Evolutionary conservation across 1,140 invertebrate genomes (phyloP).

Genomic region (Campoletis sonorensis): DNA sequence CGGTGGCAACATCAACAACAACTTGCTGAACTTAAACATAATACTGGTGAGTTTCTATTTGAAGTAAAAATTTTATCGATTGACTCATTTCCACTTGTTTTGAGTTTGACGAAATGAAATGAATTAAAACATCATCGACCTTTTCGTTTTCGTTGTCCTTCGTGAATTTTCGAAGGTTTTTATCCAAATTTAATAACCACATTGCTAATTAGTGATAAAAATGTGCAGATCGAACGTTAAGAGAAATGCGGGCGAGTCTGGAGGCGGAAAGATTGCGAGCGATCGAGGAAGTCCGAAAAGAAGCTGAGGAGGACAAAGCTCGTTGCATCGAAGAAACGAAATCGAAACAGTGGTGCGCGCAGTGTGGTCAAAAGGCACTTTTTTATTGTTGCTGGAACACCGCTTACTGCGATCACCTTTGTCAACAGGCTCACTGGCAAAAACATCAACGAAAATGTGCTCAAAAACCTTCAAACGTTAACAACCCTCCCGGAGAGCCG

Average conservation of each 20-base stretch:
- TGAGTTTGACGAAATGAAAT: no score
- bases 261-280: constrained; percentile 82
- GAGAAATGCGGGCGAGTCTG: constrained; percentile 82
- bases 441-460: constrained; percentile 78
- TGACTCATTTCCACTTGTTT: no score
- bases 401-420: constrained; percentile 92
- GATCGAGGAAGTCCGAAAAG: constrained; percentile 79
- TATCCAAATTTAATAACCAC: no score
- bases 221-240: constrained; percentile 75
- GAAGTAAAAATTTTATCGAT: no score
- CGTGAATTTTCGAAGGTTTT: no score
- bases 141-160: no score
- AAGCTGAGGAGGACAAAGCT: constrained; percentile 80
- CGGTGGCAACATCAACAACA: constrained; percentile 82
- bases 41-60: constrained; percentile 72
- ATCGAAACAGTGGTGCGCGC: constrained; percentile 91
- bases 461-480: constrained; percentile 60
- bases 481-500: constrained; percentile 48
- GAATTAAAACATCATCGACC: no score
- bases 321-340: constrained; percentile 86
- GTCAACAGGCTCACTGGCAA: constrained; percentile 85
- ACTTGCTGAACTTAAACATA: constrained; percentile 80
- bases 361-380: constrained; percentile 90
- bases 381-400: constrained; percentile 98
- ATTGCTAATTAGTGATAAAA: neutral